Base-by-base conservation (phyloP, 1,140 invertebrate species). In the Drosophila punjabiensis region DNA sequence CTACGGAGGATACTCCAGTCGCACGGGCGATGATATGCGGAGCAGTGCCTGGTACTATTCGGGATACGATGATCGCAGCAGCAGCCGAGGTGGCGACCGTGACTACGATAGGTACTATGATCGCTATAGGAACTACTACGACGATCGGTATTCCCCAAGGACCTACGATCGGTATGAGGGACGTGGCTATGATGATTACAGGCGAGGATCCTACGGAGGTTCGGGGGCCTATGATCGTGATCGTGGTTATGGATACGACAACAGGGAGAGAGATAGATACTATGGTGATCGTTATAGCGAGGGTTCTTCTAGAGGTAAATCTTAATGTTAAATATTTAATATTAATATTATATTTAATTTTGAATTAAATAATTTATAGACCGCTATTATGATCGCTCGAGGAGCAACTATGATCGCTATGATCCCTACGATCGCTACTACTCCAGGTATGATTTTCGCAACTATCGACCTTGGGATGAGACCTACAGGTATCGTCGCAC, bases 401-500 rank as follows among this genome's bases (percentile, higher is more conserved):
- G 89, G 47, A 41, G 70, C 28, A 55, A 64, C 56, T 93, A 82
- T 50, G 92, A 87, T 58, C 89, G 90, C 39, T 92, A 92, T 35
- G 89, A 93, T 79, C 82, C 87, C 56, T 82, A 93, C 62, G 90
- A 93, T 78, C 80, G 93, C 68, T 93, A 93, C 74, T 85, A 88
- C 71, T 79, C 93, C 79, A 90, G 93, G 82, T 92, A 93, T 88
- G 93, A 93, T 88, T 93, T 86, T 87, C 88, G 92, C 70, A 93
- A 93, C 70, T 94, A 93, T 80, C 91, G 92, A 45, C 93, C 93
- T 50, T 94, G 85, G 86, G 93, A 94, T 91, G 93, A 94, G 79
- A 93, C 90, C 71, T 93, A 93, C 87, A 93, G 92, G 92, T 93
- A 93, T 91, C 82, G 89, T 62, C 48, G 61, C 56, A 32, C 67